Percentiles rank a stretch among this genome's conserved stretches.
Conservation (phyloP, 2,888 invertebrate species). For the Mechanitis messenoides region DNA sequence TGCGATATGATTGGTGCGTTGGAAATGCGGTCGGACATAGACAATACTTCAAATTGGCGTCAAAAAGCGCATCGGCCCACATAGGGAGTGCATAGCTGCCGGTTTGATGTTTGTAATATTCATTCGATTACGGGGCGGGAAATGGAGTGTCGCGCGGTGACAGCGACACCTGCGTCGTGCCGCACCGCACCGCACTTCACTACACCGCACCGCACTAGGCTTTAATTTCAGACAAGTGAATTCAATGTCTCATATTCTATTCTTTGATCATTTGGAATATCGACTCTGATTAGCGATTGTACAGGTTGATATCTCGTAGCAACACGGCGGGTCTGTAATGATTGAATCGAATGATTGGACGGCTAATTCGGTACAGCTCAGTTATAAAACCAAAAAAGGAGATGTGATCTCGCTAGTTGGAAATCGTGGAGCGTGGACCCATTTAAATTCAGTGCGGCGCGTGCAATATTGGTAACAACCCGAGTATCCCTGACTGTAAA, state of each 20-base stretch:
- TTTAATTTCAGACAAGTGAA: slow-evolving; percentile 51
- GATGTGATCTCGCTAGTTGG: slow-evolving; percentile 40
- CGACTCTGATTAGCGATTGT: slow-evolving; percentile 54
- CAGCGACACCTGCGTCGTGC: slow-evolving; percentile 59
- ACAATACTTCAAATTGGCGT: slow-evolving; percentile 52
- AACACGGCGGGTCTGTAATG: slow-evolving; percentile 36
- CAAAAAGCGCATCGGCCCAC: slow-evolving; percentile 65
- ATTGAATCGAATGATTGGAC: slow-evolving; percentile 46
- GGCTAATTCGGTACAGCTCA: slow-evolving; percentile 43
- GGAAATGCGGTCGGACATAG: slow-evolving; percentile 40
- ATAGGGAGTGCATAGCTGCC: slow-evolving; percentile 60
- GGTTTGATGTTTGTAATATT: slow-evolving; percentile 71
- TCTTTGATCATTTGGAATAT: slow-evolving; percentile 55
- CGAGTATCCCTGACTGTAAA: slow-evolving; percentile 46
- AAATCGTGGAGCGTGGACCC: slow-evolving; percentile 36
- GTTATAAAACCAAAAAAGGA: slow-evolving; percentile 42
- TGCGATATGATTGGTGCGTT: slow-evolving; percentile 29
- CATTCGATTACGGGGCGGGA: slow-evolving; percentile 71
- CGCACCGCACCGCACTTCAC: slow-evolving; percentile 28
- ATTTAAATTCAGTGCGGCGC: slow-evolving; percentile 58
- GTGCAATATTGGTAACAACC: slow-evolving; percentile 61
- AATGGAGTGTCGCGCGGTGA: slow-evolving; percentile 63
- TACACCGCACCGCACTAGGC: slow-evolving; percentile 33
- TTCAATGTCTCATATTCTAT: slow-evolving; percentile 48
- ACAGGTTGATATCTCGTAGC: slow-evolving; percentile 27